Evolutionary conservation across 1,140 invertebrate genomes (phyloP).

Genomic region (Mya arenaria): DNA sequence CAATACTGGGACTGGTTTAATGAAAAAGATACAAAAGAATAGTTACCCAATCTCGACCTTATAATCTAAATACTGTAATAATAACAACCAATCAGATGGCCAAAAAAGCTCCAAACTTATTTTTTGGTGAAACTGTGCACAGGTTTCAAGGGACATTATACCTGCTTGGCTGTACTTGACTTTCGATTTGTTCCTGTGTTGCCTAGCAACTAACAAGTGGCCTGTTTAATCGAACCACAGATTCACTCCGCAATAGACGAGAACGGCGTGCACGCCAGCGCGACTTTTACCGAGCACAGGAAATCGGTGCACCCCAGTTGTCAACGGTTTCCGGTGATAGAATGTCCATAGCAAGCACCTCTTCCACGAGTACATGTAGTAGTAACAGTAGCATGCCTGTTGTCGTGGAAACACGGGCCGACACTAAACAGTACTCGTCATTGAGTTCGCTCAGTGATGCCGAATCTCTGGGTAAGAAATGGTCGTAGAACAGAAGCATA

Average conservation of each 20-base stretch:
- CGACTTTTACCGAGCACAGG: slow-evolving; percentile 90
- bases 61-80: too few species aligned
- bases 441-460: slow-evolving; percentile 70
- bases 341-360: slow-evolving; percentile 63
- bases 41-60: too few species aligned
- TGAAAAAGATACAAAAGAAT: too few species aligned
- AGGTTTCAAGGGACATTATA: too few species aligned
- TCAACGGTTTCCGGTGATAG: slow-evolving; percentile 50
- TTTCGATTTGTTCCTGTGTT: slow-evolving; percentile 39
- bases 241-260: slow-evolving; percentile 58
- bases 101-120: too few species aligned
- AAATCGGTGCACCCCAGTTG: slow-evolving; percentile 64
- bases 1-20: too few species aligned
- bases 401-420: slow-evolving; percentile 38
- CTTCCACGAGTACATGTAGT: slow-evolving; percentile 64
- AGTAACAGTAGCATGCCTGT: slow-evolving; percentile 48
- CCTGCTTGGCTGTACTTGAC: neutral
- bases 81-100: too few species aligned
- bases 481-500: too few species aligned
- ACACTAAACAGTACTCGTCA: slow-evolving; percentile 59
- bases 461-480: slow-evolving; percentile 67
- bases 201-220: slow-evolving; percentile 55
- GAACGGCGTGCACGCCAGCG: slow-evolving; percentile 90
- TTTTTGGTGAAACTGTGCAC: too few species aligned
- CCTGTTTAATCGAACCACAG: slow-evolving; percentile 68